Percentiles rank a stretch among this genome's conserved stretches.
Conservation (phyloP, 2,797 vertebrate genomes). For the Pipistrellus pipistrellus region DNA sequence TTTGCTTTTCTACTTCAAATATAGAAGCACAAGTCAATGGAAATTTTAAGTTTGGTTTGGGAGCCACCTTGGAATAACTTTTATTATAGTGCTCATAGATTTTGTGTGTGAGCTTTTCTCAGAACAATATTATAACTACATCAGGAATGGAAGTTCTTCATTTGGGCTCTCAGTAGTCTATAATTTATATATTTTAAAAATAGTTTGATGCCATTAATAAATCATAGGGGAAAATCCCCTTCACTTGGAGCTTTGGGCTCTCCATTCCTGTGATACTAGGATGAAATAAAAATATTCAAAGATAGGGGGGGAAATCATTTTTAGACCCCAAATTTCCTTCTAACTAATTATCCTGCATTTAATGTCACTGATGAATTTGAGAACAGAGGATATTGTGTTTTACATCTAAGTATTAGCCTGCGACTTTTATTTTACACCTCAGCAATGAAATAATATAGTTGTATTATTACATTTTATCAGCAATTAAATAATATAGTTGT, state of each 20-base stretch:
- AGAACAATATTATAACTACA: constrained; percentile 10
- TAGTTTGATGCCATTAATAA: constrained; percentile 19
- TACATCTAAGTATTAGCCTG: background rate
- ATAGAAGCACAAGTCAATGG: background rate
- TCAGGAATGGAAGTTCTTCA: background rate
- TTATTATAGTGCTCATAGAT: constrained; percentile 9
- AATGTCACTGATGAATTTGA: background rate
- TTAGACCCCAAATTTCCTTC: constrained; percentile 6
- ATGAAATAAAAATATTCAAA: background rate
- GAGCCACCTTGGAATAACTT: background rate
- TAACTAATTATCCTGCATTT: constrained; percentile 10
- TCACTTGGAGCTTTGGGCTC: background rate
- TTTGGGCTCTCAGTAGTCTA: background rate
- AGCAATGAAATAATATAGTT: constrained; percentile 11
- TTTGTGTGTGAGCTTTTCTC: background rate
- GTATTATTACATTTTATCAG: constrained; percentile 25
- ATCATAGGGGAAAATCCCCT: background rate
- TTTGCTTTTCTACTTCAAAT: constrained; percentile 22
- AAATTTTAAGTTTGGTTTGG: constrained; percentile 11
- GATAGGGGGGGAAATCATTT: background rate
- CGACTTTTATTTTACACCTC: background rate
- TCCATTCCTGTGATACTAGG: background rate
- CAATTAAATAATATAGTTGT: constrained; percentile 9
- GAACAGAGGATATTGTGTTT: background rate
- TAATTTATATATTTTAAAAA: background rate